A percentile compares a stretch with the other conserved stretches of the same genome.
Evolutionary conservation across 2,113 vertebrate genomes (phyloP).

Genomic region (Hipposideros armiger): DNA sequence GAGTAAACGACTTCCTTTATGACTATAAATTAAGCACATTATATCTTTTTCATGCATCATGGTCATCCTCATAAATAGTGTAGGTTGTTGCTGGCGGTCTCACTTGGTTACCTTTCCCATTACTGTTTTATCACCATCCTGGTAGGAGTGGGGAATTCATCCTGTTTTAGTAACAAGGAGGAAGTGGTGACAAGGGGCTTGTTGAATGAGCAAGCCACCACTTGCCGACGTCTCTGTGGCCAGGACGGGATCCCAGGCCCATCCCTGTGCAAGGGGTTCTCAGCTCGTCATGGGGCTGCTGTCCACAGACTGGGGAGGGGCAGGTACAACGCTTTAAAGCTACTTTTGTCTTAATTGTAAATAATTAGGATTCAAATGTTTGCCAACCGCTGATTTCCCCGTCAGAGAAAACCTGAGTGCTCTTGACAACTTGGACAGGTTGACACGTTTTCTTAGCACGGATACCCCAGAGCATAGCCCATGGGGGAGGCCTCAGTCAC

Average conservation of each 20-base stretch:
- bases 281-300: accelerated
- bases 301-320: background rate
- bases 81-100: conserved; percentile 78
- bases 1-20: conserved; percentile 83
- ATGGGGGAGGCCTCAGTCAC: background rate
- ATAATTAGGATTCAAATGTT: conserved; percentile 42
- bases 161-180: conserved; percentile 78
- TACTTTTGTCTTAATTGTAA: conserved; percentile 27
- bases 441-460: background rate
- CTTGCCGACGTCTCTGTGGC: background rate
- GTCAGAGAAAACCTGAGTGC: background rate
- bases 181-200: background rate
- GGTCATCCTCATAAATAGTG: conserved; percentile 81
- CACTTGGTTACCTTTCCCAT: conserved; percentile 87
- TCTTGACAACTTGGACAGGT: background rate
- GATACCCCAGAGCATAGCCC: background rate
- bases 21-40: conserved; percentile 86
- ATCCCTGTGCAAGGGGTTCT: accelerated
- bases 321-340: background rate
- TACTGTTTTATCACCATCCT: conserved; percentile 82
- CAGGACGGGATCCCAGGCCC: background rate
- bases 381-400: background rate
- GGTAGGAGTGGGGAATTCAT: conserved; percentile 78
- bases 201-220: conserved; percentile 60
- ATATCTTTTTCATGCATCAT: conserved; percentile 74